phyloP scores from a whole-genome alignment of 2,113 vertebrate species.

The Semicossyphus pulcher region DNA sequence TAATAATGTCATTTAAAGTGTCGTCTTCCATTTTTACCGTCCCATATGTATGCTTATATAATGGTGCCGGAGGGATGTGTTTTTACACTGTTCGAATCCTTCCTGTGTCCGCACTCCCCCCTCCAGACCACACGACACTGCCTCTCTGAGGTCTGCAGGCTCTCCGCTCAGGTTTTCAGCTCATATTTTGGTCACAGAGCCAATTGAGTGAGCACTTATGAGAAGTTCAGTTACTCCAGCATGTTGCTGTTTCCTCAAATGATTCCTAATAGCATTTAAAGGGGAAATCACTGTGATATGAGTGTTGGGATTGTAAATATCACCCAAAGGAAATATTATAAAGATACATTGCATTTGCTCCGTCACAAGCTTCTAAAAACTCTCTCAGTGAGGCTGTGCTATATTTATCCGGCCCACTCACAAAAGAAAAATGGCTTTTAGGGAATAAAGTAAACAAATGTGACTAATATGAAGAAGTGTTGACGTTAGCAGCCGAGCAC shows the following conservation, averaged over 20 bases:
- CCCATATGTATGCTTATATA: conserved; percentile 99
- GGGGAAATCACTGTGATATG: conserved; percentile 67
- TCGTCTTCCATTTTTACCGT: conserved; percentile 99
- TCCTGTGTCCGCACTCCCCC: conserved; percentile 77
- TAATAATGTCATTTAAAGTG: conserved; percentile 99
- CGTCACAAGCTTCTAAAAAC: conserved; percentile 41
- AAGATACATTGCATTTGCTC: conserved; percentile 74
- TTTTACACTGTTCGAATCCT: conserved; percentile 90
- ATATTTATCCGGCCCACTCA: conserved; percentile 71
- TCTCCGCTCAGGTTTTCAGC: conserved; percentile 72
- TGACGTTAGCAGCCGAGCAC: conserved; percentile 60
- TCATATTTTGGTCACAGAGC: conserved; percentile 75
- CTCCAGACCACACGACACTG: conserved; percentile 70
- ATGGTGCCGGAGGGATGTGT: conserved; percentile 96
- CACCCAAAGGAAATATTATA: conserved; percentile 78
- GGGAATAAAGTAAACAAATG: conserved; percentile 71
- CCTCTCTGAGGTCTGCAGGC: conserved; percentile 67
- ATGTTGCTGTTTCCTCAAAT: conserved; percentile 75
- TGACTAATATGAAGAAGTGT: conserved; percentile 72
- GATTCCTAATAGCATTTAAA: conserved; percentile 79
- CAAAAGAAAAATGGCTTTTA: conserved; percentile 68
- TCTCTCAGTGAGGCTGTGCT: conserved; percentile 44
- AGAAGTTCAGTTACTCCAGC: conserved; percentile 71
- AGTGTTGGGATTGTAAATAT: conserved; percentile 80
- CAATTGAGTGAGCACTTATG: conserved; percentile 77